These are phyloP conservation scores for Pelusios castaneus DNA, from an alignment of 2,113 vertebrate species.

Conservation along the genomic window DNA sequence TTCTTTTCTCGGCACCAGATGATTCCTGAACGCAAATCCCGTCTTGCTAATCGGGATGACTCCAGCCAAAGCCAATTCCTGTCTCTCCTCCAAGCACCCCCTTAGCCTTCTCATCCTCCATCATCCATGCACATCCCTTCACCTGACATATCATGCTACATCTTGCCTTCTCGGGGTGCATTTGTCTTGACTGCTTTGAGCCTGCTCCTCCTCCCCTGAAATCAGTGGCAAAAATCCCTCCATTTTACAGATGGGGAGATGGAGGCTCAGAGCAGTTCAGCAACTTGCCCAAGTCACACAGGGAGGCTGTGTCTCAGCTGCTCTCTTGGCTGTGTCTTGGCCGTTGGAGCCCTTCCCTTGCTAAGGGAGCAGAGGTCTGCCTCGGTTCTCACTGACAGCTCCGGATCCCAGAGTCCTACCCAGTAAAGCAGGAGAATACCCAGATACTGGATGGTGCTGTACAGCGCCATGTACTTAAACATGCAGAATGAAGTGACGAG, in stretches of 20 bases:
- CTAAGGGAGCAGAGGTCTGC: neutral
- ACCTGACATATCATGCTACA: neutral
- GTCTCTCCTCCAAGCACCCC: neutral
- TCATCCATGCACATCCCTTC: neutral
- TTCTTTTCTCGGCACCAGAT: neutral
- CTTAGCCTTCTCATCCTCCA: neutral
- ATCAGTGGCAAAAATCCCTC: neutral
- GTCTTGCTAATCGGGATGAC: neutral
- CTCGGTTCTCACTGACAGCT: neutral
- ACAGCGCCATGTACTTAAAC: conserved; percentile 88
- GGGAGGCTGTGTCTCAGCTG: neutral
- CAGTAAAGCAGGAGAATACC: conserved; percentile 85
- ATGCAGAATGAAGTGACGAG: conserved; percentile 84
- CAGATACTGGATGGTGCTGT: conserved; percentile 83
- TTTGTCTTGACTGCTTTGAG: neutral
- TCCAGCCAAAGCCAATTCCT: conserved; percentile 10
- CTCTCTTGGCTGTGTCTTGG: neutral
- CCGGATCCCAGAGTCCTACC: conserved; percentile 70
- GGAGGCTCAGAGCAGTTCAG: neutral
- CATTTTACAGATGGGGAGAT: neutral
- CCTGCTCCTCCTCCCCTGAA: neutral
- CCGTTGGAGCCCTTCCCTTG: neutral
- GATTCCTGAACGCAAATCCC: conserved; percentile 19
- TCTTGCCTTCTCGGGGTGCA: neutral
- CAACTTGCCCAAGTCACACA: neutral